These are phyloP conservation scores for Aromia moschata DNA, from an alignment of 2,888 invertebrate species.

Conservation along the genomic window DNA sequence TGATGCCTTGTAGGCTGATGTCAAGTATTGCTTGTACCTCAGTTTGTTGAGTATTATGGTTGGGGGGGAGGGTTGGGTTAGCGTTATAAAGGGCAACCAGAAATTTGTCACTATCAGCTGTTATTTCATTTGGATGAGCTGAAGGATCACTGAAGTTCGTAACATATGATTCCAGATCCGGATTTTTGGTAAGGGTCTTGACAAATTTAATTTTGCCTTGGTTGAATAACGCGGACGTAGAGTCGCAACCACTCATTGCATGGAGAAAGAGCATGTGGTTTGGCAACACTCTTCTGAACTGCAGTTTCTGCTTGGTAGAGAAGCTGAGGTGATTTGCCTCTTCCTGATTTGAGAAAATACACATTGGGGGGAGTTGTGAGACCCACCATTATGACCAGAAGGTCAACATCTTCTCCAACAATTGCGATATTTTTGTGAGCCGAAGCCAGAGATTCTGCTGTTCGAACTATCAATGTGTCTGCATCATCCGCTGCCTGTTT, in stretches of 20 bases:
- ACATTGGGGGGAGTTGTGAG: slow-evolving; percentile 15
- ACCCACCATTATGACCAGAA: slow-evolving; percentile 43
- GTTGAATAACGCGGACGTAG: not conserved
- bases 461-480: not conserved
- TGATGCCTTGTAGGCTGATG: not conserved
- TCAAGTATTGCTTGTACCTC: not conserved
- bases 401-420: slow-evolving; percentile 40
- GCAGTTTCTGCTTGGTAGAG: slow-evolving; percentile 27
- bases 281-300: slow-evolving; percentile 16
- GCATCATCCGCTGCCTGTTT: not conserved
- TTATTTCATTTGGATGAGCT: not conserved
- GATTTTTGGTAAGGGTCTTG: not conserved
- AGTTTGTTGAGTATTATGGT: too few relatives aligned
- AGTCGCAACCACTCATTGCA: slow-evolving; percentile 4
- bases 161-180: not conserved
- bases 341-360: slow-evolving; percentile 32
- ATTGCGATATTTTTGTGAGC: slow-evolving; percentile 21
- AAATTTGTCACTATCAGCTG: not conserved
- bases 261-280: slow-evolving; percentile 5
- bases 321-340: slow-evolving; percentile 22
- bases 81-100: not conserved
- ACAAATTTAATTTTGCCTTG: not conserved
- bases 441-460: not conserved
- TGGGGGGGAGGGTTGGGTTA: not conserved
- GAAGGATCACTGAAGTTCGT: not conserved